Evolutionary conservation across 2,797 vertebrate species (phyloP), one percentile per base, ranked within the genome.

Genomic region (Macropus fuliginosus): DNA sequence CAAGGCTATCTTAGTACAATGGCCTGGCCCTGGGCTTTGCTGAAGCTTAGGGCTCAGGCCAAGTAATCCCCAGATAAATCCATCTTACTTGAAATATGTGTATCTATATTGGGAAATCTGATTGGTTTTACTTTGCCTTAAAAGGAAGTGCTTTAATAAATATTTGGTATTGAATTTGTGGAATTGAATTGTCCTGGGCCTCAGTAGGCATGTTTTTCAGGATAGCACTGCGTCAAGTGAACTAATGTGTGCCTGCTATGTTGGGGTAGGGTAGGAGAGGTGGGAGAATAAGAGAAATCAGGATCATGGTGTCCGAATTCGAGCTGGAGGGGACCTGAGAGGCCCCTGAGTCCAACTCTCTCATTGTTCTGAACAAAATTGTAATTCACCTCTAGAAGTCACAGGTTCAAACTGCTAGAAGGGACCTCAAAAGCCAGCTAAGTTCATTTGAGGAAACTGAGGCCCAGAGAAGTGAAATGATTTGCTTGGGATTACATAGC

Each of bases 1-100:
- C 40, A 95, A 95, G 31, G 46, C 40, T 94, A 89, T 31, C 55
- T 87, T 46, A 87, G 74, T 95, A 54, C 55, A 18, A 16, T 94
- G 62, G 40, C 57, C 34, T 93, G n/a, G 56, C 94, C 31, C 92
- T 59, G 95, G 87, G 10, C 66, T 96, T 96, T 96, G 62, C 91
- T 91, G 91, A 24, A 40, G 54, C 92, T 89, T 87, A 87, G 24
- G 40, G 21, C 40, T 46, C 40, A 87, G 40, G 21, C 40, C 74
- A 87, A 87, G 74, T 87, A 87, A 87, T 46, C 74, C 74, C 40
- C 87, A 89, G 52, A 50, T 91, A 94, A 55, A 50, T 62, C 94
- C 56, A 57, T 92, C 94, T 95, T 93, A 56, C 55, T 95, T 96
- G 94, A 96, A 97, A 95, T 91, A 59, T 81, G 50, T 92, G 90